Conservation (phyloP, 1,140 invertebrate species). For the Anadara kagoshimensis region DNA sequence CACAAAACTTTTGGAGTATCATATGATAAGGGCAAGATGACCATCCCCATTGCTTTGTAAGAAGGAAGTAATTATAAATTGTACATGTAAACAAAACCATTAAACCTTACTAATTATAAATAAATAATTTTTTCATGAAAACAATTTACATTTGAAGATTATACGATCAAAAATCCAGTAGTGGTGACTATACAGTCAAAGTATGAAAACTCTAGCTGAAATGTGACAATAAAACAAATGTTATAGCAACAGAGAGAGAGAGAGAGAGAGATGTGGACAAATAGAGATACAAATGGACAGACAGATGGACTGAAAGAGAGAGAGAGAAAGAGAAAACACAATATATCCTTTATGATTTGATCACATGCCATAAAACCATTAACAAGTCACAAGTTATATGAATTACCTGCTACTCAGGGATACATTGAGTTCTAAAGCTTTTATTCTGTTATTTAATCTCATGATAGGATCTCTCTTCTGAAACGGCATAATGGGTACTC, state of each 20-base stretch:
- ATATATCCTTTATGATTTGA: neutral
- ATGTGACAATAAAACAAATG: neutral
- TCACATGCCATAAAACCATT: neutral
- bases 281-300: neutral
- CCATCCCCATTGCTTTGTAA: no score
- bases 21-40: no score
- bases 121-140: no score
- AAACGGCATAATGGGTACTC: slow-evolving; percentile 45
- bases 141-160: no score
- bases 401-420: slow-evolving; percentile 86
- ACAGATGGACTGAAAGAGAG: neutral
- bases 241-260: neutral
- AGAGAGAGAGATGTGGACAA: no score
- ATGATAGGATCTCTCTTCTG: slow-evolving; percentile 95
- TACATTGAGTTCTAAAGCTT: slow-evolving; percentile 96
- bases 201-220: neutral
- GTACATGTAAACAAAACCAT: no score
- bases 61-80: no score
- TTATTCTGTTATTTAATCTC: slow-evolving; percentile 94
- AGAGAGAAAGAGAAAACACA: no score
- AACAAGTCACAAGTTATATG: neutral
- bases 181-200: neutral
- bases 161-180: neutral
- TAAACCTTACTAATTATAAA: no score
- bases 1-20: no score